Percentiles rank a stretch among this genome's conserved stretches.
These are phyloP conservation scores for Hyles euphorbiae DNA, from an alignment of 1,140 invertebrate genomes.

Conservation along the genomic window DNA sequence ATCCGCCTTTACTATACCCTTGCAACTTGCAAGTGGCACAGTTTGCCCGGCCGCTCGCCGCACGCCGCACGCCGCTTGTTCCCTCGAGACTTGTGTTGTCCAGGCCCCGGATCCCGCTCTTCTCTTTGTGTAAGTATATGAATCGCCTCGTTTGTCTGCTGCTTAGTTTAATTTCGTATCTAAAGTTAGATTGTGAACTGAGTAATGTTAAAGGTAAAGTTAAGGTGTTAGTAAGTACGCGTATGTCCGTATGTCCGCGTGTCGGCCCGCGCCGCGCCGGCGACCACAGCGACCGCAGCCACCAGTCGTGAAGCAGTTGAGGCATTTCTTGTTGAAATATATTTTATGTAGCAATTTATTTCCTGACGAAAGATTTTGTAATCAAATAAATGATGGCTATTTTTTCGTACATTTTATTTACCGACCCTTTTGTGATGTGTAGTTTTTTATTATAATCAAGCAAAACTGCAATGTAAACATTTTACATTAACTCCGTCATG, in stretches of 20 bases:
- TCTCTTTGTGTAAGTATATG: not conserved
- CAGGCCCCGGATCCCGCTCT: not conserved
- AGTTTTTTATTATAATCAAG: no score
- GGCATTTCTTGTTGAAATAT: slow-evolving; percentile 63
- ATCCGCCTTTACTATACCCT: not conserved
- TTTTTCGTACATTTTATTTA: slow-evolving; percentile 51
- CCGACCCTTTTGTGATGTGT: not conserved
- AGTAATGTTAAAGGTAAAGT: slow-evolving; percentile 22
- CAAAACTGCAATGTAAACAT: no score
- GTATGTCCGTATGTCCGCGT: slow-evolving; percentile 9
- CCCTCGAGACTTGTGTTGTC: not conserved
- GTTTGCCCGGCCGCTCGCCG: not conserved
- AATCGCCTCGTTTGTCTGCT: slow-evolving; percentile 25
- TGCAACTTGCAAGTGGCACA: not conserved
- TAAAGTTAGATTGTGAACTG: slow-evolving; percentile 25
- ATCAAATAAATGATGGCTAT: slow-evolving; percentile 72
- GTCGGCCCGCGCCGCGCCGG: not conserved
- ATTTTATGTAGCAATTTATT: slow-evolving; percentile 71
- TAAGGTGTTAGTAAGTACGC: slow-evolving; percentile 22
- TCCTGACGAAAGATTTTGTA: slow-evolving; percentile 69
- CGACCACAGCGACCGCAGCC: not conserved
- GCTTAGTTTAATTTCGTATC: slow-evolving; percentile 29
- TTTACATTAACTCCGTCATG: no score
- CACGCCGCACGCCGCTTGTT: not conserved
- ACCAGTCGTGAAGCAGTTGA: slow-evolving; percentile 25